phyloP scores from a whole-genome alignment of 1,140 invertebrate species.

The Macrosteles quadrilineatus region DNA sequence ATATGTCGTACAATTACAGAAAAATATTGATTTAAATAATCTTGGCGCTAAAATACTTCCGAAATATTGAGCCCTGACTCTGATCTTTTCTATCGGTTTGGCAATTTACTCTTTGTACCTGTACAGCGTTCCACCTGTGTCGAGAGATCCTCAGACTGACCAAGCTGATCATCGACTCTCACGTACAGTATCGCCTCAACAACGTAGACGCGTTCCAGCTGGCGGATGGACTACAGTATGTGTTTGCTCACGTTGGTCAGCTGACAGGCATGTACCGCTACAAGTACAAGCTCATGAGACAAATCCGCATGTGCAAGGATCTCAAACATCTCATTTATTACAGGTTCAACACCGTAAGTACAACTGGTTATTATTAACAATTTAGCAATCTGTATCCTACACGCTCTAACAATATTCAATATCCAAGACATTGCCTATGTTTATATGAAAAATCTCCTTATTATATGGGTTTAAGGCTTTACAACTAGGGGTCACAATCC shows the following conservation, averaged over 20 bases:
- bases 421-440: too few relatives aligned
- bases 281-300: constrained; percentile 99
- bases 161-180: constrained; percentile 97
- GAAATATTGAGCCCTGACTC: too few relatives aligned
- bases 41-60: too few relatives aligned
- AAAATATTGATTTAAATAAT: too few relatives aligned
- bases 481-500: constrained; percentile 17
- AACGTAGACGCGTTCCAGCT: constrained; percentile 99
- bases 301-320: constrained; percentile 99
- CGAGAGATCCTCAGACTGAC: constrained; percentile 97
- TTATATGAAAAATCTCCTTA: too few relatives aligned
- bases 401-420: too few relatives aligned
- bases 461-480: constrained; percentile 13
- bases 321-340: constrained; percentile 99
- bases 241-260: constrained; percentile 99
- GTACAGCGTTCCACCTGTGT: constrained; percentile 94
- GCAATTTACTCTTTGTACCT: too few relatives aligned
- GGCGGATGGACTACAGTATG: constrained; percentile 98
- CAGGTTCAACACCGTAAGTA: constrained; percentile 94
- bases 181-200: constrained; percentile 98
- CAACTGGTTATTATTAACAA: constrained; percentile 34
- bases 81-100: too few relatives aligned
- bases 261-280: constrained; percentile 99
- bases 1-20: too few relatives aligned
- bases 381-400: background rate